Evolutionary conservation across 2,797 vertebrate species (phyloP), one percentile per base, ranked within the genome.

Genomic region (Centroberyx gerrardi): DNA sequence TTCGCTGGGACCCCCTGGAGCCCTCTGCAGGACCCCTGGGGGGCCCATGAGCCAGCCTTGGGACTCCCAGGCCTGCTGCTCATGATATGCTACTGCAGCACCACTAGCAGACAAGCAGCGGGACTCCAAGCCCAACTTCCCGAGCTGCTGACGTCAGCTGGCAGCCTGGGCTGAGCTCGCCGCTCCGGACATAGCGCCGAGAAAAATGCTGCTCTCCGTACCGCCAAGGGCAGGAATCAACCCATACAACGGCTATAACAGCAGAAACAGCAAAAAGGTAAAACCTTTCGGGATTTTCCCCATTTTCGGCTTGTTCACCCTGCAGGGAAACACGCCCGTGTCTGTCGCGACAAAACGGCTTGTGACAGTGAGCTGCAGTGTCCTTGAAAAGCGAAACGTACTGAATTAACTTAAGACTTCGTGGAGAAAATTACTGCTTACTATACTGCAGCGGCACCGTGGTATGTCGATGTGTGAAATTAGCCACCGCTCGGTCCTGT

Each of bases 171-270:
- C 95, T 95, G 94, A 88, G 90, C 93, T 94, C 94, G 90, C 93
- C 91, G 94, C 95, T 96, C 92, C 93, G 95, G 94, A 95, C 95
- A 93, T 86, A 93, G 94, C 91, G 94, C 94, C 85, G 92, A 95
- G 92, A 92, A 96, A 94, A 97, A 98, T 98, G 97, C 96, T 98
- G 95, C 96, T 98, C 92, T 98, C 97, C 92, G 96, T 97, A 89
- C 95, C 95, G 95, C 95, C 96, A 94, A 96, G 97, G 95, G 95
- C 96, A 93, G 96, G 96, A 92, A 93, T 97, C 94, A 96, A 96
- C 89, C 95, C 96, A 74, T 97, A 98, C 94, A 96, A 94, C 95
- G 96, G 96, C 90, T 97, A 96, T 88, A 96, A 94, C 95, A 96
- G 92, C 95, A 97, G 96, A 94, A 96, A 95, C 96, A 94, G 93